Percentiles rank a stretch among this genome's conserved stretches.
phyloP scores from a whole-genome alignment of 2,888 invertebrate species.

The Drosophila anceps region DNA sequence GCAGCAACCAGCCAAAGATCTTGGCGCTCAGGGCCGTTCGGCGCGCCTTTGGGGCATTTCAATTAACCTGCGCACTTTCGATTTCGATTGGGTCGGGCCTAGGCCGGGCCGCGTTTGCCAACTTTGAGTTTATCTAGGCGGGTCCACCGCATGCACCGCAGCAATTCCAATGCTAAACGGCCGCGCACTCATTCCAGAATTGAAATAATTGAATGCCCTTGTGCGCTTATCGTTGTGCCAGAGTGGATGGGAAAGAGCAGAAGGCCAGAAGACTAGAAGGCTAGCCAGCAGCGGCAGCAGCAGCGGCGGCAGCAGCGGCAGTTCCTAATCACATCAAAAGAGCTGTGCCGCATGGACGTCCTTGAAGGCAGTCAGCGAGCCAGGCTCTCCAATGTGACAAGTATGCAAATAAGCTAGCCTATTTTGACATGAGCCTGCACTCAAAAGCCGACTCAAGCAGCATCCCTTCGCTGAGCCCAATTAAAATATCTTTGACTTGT shows the following conservation, averaged over 20 bases:
- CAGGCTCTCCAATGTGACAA: constrained; percentile 51
- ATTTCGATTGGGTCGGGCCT: constrained; percentile 62
- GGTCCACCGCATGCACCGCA: constrained; percentile 16
- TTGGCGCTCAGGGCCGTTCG: constrained; percentile 56
- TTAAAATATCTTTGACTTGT: constrained; percentile 55
- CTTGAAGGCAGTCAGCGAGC: constrained; percentile 49
- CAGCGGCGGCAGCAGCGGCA: background rate
- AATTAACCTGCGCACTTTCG: constrained; percentile 79
- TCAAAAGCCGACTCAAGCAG: constrained; percentile 2
- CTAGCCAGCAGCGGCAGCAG: background rate
- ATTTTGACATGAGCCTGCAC: constrained; percentile 50
- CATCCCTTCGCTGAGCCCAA: constrained; percentile 47
- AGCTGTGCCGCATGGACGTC: constrained; percentile 60
- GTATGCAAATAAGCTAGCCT: constrained; percentile 59
- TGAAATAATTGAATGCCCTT: constrained; percentile 74
- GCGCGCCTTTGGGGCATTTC: constrained; percentile 75
- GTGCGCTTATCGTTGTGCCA: constrained; percentile 43
- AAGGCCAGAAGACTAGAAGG: constrained; percentile 14
- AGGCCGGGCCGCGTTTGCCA: background rate
- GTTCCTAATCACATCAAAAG: constrained; percentile 70
- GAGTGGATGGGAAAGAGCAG: constrained; percentile 5
- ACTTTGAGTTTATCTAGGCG: constrained; percentile 54
- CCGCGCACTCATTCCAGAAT: constrained; percentile 66
- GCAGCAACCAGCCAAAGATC: constrained; percentile 48
- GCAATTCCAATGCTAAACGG: constrained; percentile 63